A percentile compares a stretch with the other conserved stretches of the same genome.
Conservation (phyloP, 2,888 invertebrate genomes). For the Lacanobia oleracea region DNA sequence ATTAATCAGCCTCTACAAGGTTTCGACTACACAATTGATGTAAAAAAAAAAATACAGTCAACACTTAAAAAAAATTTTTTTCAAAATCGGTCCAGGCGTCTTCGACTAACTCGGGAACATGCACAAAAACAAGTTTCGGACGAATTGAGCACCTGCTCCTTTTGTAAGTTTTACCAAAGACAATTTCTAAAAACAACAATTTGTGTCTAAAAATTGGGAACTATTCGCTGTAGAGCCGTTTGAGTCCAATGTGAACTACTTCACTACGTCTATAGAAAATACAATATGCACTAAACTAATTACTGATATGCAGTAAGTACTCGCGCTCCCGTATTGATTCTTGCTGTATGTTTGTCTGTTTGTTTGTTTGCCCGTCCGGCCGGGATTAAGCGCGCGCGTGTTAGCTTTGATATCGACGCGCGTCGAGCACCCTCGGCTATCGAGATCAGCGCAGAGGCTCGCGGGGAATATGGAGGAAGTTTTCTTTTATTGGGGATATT, state of each 20-base stretch:
- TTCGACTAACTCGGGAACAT: too few relatives aligned
- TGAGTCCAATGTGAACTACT: not conserved
- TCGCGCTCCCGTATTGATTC: slow-evolving; percentile 54
- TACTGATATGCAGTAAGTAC: slow-evolving; percentile 28
- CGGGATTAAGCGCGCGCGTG: slow-evolving; percentile 67
- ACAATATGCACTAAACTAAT: slow-evolving; percentile 40
- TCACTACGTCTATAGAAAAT: slow-evolving; percentile 1
- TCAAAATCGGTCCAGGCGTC: too few relatives aligned
- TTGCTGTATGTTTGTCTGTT: slow-evolving; percentile 57
- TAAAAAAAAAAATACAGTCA: too few relatives aligned
- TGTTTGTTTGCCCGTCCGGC: slow-evolving; percentile 66
- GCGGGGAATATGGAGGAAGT: slow-evolving; percentile 11
- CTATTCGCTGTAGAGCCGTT: too few relatives aligned
- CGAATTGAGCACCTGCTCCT: too few relatives aligned
- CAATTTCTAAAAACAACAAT: too few relatives aligned
- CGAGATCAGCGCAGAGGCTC: slow-evolving; percentile 19
- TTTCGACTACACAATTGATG: too few relatives aligned
- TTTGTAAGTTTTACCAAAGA: too few relatives aligned
- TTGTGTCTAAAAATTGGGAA: too few relatives aligned
- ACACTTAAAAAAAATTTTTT: too few relatives aligned
- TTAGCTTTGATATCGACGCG: slow-evolving; percentile 68
- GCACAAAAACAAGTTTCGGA: too few relatives aligned
- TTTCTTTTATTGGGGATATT: not conserved
- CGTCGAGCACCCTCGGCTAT: slow-evolving; percentile 38
- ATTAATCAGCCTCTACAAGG: too few relatives aligned